Conservation (phyloP, 2,888 invertebrate species). For the Venusia cambrica region DNA sequence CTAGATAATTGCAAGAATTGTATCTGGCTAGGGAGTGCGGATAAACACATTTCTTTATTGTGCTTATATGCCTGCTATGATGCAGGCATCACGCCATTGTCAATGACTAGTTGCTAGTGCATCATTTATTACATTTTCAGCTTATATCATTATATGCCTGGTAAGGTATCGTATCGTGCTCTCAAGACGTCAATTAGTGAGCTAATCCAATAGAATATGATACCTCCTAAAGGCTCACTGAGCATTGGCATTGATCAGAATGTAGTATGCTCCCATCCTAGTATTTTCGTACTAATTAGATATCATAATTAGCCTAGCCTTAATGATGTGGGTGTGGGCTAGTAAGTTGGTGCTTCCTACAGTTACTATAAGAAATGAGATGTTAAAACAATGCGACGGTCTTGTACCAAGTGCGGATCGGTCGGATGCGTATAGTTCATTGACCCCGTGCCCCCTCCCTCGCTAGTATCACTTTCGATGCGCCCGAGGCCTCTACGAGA, state of each 20-base stretch:
- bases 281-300: no score
- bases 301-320: no score
- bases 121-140: no score
- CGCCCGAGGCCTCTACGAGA: constrained; percentile 65
- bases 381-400: constrained; percentile 73
- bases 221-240: constrained; percentile 4
- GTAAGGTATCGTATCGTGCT: constrained; percentile 7
- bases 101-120: no score
- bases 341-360: no score
- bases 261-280: no score
- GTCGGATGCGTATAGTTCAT: constrained; percentile 71
- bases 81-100: constrained; percentile 10
- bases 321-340: no score
- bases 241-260: neutral
- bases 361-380: constrained; percentile 46
- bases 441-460: constrained; percentile 52
- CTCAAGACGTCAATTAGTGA: constrained; percentile 10
- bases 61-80: constrained; percentile 4
- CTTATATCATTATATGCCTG: no score
- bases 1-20: constrained; percentile 65
- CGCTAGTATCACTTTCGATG: constrained; percentile 76
- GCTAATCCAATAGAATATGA: neutral
- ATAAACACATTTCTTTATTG: constrained; percentile 16
- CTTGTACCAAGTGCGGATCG: constrained; percentile 74
- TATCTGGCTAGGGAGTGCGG: constrained; percentile 25